phyloP scores from a whole-genome alignment of 2,797 vertebrate species.

The Micrastur ruficollis region DNA sequence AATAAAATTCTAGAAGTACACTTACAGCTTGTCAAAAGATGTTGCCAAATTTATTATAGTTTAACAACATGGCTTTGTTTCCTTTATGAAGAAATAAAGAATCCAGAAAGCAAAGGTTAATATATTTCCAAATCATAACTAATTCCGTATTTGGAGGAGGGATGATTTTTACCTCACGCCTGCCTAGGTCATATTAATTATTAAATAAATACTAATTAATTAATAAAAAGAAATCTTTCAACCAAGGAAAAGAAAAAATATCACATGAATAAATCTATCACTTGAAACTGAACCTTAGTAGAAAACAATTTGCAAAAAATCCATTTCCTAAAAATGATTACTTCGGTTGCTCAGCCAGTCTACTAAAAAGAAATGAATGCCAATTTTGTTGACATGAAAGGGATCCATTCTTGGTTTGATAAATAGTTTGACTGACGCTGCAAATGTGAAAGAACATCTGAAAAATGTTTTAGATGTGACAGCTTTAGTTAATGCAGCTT shows the following conservation, averaged over 20 bases:
- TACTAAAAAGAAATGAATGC: background rate
- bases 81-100: background rate
- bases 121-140: background rate
- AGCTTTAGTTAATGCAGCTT: background rate
- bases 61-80: background rate
- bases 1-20: background rate
- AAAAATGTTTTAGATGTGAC: background rate
- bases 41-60: fast-evolving
- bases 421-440: background rate
- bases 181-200: background rate
- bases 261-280: background rate
- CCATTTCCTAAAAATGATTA: background rate
- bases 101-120: background rate
- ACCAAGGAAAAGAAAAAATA: background rate
- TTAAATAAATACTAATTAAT: background rate
- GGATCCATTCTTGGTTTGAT: background rate
- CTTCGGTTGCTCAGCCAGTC: background rate
- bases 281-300: background rate
- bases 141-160: background rate
- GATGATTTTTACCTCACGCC: background rate
- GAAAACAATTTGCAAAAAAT: background rate
- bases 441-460: background rate
- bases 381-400: background rate
- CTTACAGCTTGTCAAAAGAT: background rate
- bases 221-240: background rate